These are phyloP conservation scores for Pogonocichla stellata DNA, from an alignment of 2,113 vertebrate species.

Conservation along the genomic window DNA sequence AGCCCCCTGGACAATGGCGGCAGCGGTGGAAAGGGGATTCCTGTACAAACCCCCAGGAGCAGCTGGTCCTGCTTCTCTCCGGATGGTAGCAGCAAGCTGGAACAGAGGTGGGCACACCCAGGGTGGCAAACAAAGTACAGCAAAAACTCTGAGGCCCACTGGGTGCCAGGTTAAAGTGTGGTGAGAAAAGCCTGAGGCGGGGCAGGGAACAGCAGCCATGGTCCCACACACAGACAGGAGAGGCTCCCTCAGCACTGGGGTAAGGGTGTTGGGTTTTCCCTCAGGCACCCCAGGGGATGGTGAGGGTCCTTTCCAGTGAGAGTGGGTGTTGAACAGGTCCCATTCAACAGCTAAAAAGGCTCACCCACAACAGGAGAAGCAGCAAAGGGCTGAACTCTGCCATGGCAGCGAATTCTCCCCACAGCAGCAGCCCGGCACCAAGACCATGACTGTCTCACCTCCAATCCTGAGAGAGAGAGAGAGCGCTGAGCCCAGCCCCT, in stretches of 20 bases:
- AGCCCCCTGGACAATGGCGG: accelerated
- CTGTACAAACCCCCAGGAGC: accelerated
- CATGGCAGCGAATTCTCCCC: accelerated
- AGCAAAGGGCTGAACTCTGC: neutral
- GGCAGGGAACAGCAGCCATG: accelerated
- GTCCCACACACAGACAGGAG: accelerated
- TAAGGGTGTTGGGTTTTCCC: accelerated
- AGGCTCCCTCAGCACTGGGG: neutral
- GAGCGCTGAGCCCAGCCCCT: neutral
- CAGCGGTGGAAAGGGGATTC: accelerated
- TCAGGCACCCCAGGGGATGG: accelerated
- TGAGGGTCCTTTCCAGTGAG: neutral
- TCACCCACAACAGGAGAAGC: neutral
- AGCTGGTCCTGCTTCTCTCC: neutral
- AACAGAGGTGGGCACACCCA: accelerated
- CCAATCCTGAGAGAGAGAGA: accelerated
- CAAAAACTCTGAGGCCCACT: neutral
- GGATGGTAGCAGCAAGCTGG: neutral
- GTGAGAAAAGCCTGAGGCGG: no score
- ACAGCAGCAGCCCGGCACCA: accelerated
- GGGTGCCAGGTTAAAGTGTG: neutral
- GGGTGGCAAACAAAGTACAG: neutral
- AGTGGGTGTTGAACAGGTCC: accelerated
- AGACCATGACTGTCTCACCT: neutral
- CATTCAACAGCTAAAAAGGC: neutral